These are phyloP conservation scores for Lytechinus variegatus DNA, from an alignment of 35 echinoderm and acorn worm species.

Conservation along the genomic window DNA sequence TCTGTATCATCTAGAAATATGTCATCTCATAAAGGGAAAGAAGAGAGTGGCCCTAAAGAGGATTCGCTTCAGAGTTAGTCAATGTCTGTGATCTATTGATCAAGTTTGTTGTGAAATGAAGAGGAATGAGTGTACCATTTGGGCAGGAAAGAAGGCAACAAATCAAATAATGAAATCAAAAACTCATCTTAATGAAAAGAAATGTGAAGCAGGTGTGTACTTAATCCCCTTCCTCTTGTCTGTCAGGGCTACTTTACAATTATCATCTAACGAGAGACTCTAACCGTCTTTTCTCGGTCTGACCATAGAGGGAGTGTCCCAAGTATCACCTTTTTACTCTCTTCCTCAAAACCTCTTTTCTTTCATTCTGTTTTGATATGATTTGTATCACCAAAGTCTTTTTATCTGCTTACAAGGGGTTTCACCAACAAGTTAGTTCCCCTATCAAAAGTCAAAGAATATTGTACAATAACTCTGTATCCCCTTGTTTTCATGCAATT, in stretches of 20 bases:
- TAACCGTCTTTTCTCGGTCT: not conserved
- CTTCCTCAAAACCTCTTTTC: not conserved
- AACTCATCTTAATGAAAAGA: constrained; percentile 43
- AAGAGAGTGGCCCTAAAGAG: not conserved
- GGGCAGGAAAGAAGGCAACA: constrained; percentile 15
- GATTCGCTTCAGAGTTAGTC: constrained; percentile 10
- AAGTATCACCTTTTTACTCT: not conserved
- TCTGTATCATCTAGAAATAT: not conserved
- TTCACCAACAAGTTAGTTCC: not conserved
- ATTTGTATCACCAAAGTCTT: not conserved
- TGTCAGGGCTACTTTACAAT: constrained; percentile 27
- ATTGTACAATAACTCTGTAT: not conserved
- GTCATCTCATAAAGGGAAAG: not conserved
- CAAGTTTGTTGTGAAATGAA: constrained; percentile 33
- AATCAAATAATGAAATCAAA: constrained; percentile 46
- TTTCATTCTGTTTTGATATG: not conserved
- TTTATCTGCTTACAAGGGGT: not conserved
- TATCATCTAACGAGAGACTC: constrained; percentile 22
- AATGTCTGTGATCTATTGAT: constrained; percentile 19
- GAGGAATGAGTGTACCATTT: constrained; percentile 13
- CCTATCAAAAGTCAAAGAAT: not conserved
- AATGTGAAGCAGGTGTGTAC: constrained; percentile 38
- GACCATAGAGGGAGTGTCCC: constrained; percentile 15
- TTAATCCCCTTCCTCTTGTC: constrained; percentile 41
- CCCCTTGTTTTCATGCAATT: not conserved